Evolutionary conservation across 1,140 invertebrate species (phyloP), one percentile per base, ranked within the genome.

Genomic region (Eumaeus atala): DNA sequence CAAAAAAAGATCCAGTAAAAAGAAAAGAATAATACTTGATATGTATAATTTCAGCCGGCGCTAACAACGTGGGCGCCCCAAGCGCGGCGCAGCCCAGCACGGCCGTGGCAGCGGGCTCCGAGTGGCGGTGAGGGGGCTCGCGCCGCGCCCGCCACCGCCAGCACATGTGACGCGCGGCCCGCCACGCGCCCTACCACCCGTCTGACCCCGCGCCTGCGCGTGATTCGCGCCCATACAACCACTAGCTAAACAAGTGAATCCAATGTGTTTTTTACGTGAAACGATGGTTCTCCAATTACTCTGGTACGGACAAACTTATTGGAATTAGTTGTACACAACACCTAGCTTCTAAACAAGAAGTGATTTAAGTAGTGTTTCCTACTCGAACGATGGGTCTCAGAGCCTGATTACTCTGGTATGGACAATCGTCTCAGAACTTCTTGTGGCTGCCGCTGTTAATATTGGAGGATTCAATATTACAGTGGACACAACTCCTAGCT

Each of bases 101-200:
- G 36, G 66, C 79, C 18, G 79, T 79, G 62, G 72, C 79, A 16
- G 77, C 79, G 51, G 66, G 78, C 54, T 64, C 75, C 16, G 79
- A 83, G 71, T 78, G 79, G 75, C 79, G 79, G 79, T 80, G 79
- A 80, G 72, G 62, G 50, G 17, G 58, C 56, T 61, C 61, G 35
- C 47, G 35, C 40, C 58, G 58, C 37, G n/a, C n/a, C n/a, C 54
- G 57, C 49, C 52, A 47, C 40, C 58, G 56, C 47, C 48, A 36
- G 28, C 54, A 51, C 58, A 21, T 49, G 40, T 11, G 48, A 48
- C 37, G 42, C 48, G 57, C 21, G 37, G 21, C 58, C 53, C 54
- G 40, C 14, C 35, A 18, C 9, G 38, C 36, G 48, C 42, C 16
- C 14, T 37, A 18, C 42, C 34, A 28, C 40, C 17, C 40, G 12